Base-by-base conservation (phyloP, 2,888 invertebrate genomes). In the Dorcus hopei region DNA sequence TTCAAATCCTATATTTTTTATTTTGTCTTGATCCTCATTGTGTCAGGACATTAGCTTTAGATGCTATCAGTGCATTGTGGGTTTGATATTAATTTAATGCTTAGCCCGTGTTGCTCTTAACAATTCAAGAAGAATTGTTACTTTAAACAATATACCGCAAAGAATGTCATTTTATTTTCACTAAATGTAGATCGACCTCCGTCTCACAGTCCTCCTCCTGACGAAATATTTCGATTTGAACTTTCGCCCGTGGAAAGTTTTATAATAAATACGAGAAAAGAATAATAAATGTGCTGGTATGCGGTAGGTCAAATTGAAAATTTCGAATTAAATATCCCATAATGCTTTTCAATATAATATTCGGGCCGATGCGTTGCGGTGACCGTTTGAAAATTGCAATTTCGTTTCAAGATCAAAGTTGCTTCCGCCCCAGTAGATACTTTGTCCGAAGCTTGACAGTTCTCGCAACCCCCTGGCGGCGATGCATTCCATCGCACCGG, bases 371-470 rank as follows among this genome's bases (percentile, higher is more conserved):
- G 72, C 70, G 71, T 72, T 74, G 74, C 72, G 74, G 75, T 72
- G 73, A 74, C 73, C 75, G 75, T 73, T 76, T 73, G 74, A 73
- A 76, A 76, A 77, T 77, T 75, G 76, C 76, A 77, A 77, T 76
- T 77, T 76, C 75, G 75, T 73, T 74, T 72, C 74, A 68, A 75
- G 77, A 77, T 77, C 77, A 77, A 76, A 77, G 77, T 74, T 75
- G 72, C 72, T 76, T 76, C 75, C 75, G 68, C 71, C 65, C 72
- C 73, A 72, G 63, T 70, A 73, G 70, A 66, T 69, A 74, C 72
- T 77, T 77, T 77, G 77, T 77, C 74, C 74, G 70, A 60, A 62
- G 60, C 62, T 65, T 66, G 69, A 68, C 67, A 68, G 68, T 64
- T 68, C 49, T 64, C 66, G 65, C 65, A 65, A 62, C 65, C 67